These are phyloP conservation scores for Syrrhaptes paradoxus DNA, from an alignment of 2,113 vertebrate species.

Conservation along the genomic window DNA sequence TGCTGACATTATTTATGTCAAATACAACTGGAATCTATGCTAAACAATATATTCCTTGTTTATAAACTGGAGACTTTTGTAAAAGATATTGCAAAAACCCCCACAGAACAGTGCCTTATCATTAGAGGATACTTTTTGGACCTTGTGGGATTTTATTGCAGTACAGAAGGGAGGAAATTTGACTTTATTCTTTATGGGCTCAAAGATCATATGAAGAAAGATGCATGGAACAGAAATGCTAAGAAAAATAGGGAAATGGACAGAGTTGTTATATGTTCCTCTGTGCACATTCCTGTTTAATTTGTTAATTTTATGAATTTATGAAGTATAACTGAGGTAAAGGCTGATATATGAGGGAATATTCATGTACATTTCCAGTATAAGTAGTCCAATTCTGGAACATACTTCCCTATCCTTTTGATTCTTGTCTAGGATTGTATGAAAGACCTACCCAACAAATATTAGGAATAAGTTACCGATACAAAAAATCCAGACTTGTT, in stretches of 20 bases:
- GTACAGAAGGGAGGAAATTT: not conserved
- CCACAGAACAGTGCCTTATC: not conserved
- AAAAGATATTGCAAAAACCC: not conserved
- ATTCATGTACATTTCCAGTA: not conserved
- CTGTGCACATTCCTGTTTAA: not conserved
- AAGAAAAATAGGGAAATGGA: not conserved
- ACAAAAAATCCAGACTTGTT: not conserved
- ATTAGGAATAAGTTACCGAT: not conserved
- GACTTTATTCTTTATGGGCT: not conserved
- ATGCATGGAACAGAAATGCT: not conserved
- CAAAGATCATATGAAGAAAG: not conserved
- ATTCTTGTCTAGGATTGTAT: not conserved
- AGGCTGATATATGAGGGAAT: not conserved
- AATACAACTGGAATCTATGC: not conserved
- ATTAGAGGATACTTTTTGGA: not conserved
- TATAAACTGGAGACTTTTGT: not conserved
- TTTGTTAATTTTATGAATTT: not conserved
- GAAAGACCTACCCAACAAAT: not conserved
- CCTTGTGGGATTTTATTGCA: not conserved
- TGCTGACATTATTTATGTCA: not conserved
- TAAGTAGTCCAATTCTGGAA: not conserved
- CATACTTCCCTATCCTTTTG: not conserved
- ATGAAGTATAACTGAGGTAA: not conserved
- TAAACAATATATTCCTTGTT: not conserved
- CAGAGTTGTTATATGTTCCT: not conserved